Evolutionary conservation across 2,797 vertebrate species (phyloP).

Genomic region (Eleutherodactylus coqui): DNA sequence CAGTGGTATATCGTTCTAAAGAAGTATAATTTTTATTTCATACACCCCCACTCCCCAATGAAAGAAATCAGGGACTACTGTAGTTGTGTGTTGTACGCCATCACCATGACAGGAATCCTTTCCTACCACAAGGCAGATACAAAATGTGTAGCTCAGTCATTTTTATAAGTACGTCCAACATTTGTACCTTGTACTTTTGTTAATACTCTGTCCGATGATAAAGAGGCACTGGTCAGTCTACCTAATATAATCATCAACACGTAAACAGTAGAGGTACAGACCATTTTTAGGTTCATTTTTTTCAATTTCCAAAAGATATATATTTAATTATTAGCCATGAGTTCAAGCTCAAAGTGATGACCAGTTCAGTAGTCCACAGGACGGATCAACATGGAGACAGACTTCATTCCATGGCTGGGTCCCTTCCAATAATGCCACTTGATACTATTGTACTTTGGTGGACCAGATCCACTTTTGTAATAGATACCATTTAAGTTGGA

Average conservation of each 20-base stretch:
- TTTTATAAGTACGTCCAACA: neutral
- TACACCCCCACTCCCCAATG: no score
- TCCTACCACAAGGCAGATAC: neutral
- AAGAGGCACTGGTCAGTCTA: neutral
- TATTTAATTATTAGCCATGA: neutral
- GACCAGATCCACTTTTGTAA: constrained; percentile 75
- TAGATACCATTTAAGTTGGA: constrained; percentile 86
- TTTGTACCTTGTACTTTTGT: neutral
- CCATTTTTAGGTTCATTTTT: neutral
- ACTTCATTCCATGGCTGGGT: constrained; percentile 77
- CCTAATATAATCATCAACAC: neutral
- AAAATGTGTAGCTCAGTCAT: neutral
- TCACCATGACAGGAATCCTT: neutral
- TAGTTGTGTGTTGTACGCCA: neutral
- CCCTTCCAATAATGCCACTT: constrained; percentile 91
- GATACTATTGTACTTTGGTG: constrained; percentile 82
- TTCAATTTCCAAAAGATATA: neutral
- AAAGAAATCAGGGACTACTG: neutral
- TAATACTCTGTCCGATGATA: neutral
- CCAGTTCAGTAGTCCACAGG: constrained; percentile 76
- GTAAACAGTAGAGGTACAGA: neutral
- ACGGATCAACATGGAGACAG: constrained; percentile 84
- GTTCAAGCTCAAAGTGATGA: neutral
- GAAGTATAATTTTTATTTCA: neutral
- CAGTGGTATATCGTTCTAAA: neutral